Evolutionary conservation across 2,797 vertebrate genomes (phyloP).

Genomic region (Molothrus ater): DNA sequence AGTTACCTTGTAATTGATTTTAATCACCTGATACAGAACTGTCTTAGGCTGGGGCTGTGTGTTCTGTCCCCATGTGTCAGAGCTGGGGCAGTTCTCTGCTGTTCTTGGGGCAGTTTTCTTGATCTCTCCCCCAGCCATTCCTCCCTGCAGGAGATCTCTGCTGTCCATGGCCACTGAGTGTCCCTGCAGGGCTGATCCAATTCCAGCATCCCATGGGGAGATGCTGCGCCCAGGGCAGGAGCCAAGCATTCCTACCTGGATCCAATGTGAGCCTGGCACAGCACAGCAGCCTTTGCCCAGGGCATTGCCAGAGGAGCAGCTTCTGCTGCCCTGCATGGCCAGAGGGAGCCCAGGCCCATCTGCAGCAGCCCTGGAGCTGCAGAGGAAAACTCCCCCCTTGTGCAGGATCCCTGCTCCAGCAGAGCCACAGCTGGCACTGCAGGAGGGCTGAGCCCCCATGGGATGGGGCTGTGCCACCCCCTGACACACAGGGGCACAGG

Average conservation of each 20-base stretch:
- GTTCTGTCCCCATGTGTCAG: rapidly evolving
- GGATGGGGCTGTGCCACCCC: not conserved
- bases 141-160: not conserved
- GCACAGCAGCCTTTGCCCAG: too few relatives aligned
- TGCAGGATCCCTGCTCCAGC: too few relatives aligned
- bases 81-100: not conserved
- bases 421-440: not conserved
- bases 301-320: too few relatives aligned
- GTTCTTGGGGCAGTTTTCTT: not conserved
- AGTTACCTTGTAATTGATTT: not conserved
- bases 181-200: not conserved
- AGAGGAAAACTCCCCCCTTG: too few relatives aligned
- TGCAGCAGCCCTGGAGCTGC: too few relatives aligned
- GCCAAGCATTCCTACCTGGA: too few relatives aligned
- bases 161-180: not conserved
- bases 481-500: not conserved
- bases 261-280: too few relatives aligned
- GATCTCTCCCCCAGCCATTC: not conserved
- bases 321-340: too few relatives aligned
- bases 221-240: too few relatives aligned
- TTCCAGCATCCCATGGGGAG: too few relatives aligned
- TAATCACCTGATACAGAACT: not conserved
- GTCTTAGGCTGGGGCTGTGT: not conserved
- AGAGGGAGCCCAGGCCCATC: too few relatives aligned
- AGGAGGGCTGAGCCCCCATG: not conserved